Conservation (phyloP, 2,113 vertebrate species). For the Plecotus auritus region DNA sequence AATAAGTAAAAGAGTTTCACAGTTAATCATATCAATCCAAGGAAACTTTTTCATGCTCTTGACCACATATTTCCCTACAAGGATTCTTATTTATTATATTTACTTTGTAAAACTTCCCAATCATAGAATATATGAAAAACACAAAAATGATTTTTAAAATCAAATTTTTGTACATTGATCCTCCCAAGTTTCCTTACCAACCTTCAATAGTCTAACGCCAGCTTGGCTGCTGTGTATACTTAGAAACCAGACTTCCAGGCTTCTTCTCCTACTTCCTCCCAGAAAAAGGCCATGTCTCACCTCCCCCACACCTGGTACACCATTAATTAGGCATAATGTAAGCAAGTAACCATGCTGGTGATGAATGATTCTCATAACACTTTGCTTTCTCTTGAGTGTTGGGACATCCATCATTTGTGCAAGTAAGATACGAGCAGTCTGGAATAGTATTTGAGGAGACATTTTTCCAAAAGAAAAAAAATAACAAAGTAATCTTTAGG, state of each 20-base stretch:
- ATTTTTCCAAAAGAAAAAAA: background rate
- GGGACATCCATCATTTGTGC: background rate
- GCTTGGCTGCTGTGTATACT: background rate
- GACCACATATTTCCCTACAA: background rate
- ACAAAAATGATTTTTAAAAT: background rate
- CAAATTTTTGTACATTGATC: background rate
- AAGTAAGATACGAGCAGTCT: background rate
- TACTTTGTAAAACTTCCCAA: background rate
- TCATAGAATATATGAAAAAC: background rate
- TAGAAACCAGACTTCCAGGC: background rate
- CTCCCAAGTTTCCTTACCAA: background rate
- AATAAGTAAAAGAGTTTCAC: background rate
- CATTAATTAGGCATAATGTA: background rate
- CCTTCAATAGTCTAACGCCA: background rate
- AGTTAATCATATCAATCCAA: background rate
- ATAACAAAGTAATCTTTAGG: background rate
- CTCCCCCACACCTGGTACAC: background rate
- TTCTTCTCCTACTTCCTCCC: background rate
- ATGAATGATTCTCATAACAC: background rate
- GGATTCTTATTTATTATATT: background rate
- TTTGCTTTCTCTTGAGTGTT: background rate
- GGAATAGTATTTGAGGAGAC: background rate
- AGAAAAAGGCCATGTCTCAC: background rate
- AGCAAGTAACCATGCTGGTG: background rate
- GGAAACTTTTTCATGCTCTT: background rate